Conservation (phyloP, 2,797 vertebrate species). For the Peromyscus melanophrys region DNA sequence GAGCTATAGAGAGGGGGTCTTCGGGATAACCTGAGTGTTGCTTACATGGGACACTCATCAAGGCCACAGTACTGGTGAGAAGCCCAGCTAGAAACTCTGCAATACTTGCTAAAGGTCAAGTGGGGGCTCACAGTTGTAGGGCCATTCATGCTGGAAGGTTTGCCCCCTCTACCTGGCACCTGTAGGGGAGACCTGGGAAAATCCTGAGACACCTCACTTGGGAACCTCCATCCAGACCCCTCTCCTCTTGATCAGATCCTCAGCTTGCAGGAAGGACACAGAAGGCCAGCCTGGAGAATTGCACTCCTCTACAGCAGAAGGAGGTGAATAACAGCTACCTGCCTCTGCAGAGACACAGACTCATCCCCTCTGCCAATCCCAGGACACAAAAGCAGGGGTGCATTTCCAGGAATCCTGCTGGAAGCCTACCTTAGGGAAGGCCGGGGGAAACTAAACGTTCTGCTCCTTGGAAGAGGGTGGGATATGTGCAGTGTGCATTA, state of each 20-base stretch:
- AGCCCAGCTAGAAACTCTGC: background rate
- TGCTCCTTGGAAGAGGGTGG: rapidly evolving
- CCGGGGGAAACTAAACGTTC: background rate
- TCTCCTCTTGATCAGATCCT: background rate
- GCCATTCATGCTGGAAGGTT: too few relatives aligned
- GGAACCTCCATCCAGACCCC: background rate
- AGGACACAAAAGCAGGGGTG: background rate
- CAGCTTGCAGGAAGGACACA: background rate
- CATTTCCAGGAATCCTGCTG: background rate
- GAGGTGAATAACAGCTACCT: background rate
- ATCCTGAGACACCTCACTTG: background rate
- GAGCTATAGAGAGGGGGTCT: background rate
- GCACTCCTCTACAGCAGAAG: background rate
- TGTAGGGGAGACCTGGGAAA: background rate
- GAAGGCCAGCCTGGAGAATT: background rate
- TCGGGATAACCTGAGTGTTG: background rate
- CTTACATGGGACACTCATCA: background rate
- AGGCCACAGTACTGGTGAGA: background rate
- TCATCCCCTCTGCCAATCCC: background rate
- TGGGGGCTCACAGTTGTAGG: background rate
- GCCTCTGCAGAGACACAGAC: background rate
- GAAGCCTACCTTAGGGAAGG: background rate
- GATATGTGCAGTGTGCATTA: background rate
- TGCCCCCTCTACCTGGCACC: background rate
- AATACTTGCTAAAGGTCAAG: background rate